Percentiles rank a stretch among this genome's conserved stretches.
Evolutionary conservation across 2,888 invertebrate species (phyloP).

Genomic region (Ophioninae sp.): DNA sequence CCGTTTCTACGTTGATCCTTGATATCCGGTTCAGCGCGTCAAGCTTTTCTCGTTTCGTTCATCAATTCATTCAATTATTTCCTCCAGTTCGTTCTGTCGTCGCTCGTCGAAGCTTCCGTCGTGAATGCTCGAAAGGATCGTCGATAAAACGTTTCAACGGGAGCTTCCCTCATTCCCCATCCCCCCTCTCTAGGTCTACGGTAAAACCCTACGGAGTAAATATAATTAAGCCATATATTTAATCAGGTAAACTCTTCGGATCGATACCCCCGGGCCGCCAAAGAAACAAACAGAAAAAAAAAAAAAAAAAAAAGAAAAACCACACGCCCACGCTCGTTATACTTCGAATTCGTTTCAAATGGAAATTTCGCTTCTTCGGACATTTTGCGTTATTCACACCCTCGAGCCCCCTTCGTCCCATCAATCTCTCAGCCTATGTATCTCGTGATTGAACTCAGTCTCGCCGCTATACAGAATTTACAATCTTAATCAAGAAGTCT

Average conservation of each 20-base stretch:
- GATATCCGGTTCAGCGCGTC: conserved; percentile 42
- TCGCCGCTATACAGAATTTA: conserved; percentile 75
- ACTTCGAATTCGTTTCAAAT: no score
- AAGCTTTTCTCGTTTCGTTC: conserved; percentile 61
- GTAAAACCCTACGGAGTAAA: conserved; percentile 80
- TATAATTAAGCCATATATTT: conserved; percentile 81
- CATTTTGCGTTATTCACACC: conserved; percentile 28
- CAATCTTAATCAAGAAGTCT: conserved; percentile 68
- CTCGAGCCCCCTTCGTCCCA: conserved; percentile 39
- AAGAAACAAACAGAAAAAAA: conserved; percentile 30
- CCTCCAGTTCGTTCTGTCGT: neutral
- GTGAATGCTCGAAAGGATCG: neutral
- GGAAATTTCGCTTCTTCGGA: no score
- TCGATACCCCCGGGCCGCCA: conserved; percentile 71
- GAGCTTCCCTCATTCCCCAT: conserved; percentile 61
- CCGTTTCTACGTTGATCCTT: conserved; percentile 71
- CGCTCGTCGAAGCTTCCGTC: no score
- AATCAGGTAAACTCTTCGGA: conserved; percentile 81
- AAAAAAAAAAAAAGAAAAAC: no score
- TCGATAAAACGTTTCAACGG: conserved; percentile 68
- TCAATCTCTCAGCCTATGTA: conserved; percentile 52
- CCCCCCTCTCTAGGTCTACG: conserved; percentile 73
- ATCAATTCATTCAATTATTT: conserved; percentile 49
- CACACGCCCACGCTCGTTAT: no score
- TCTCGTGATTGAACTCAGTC: conserved; percentile 74